A percentile compares a stretch with the other conserved stretches of the same genome.
These are phyloP conservation scores for Lepidothrix coronata DNA, from an alignment of 2,113 vertebrate genomes.

Conservation along the genomic window DNA sequence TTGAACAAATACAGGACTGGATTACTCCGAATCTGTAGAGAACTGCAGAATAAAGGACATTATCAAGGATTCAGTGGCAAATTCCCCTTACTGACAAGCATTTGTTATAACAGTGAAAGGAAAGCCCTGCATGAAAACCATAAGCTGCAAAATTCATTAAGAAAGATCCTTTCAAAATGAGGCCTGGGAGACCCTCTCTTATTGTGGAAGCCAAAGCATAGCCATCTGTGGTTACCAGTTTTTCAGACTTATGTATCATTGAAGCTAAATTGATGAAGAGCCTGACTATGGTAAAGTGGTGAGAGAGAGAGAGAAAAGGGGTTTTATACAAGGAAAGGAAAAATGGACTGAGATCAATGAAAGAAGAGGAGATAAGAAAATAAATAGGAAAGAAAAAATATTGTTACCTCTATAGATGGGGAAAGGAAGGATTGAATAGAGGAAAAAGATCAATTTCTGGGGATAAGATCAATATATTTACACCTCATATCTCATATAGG, in stretches of 20 bases:
- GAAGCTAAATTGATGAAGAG: slow-evolving; percentile 26
- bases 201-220: not conserved
- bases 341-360: not conserved
- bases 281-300: not conserved
- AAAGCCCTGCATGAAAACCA: slow-evolving; percentile 7
- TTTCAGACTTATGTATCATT: slow-evolving; percentile 4
- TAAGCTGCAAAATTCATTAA: slow-evolving; percentile 59
- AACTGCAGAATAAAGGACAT: slow-evolving; percentile 61
- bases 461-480: not conserved
- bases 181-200: not conserved
- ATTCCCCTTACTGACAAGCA: slow-evolving; percentile 28
- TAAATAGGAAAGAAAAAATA: not conserved
- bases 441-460: not conserved
- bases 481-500: not conserved
- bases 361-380: not conserved
- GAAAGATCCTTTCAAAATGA: slow-evolving; percentile 35
- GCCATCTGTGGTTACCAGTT: not conserved
- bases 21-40: slow-evolving; percentile 58
- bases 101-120: slow-evolving; percentile 38
- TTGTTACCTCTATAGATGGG: not conserved
- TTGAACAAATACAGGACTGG: slow-evolving; percentile 67
- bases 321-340: not conserved
- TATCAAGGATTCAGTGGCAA: slow-evolving; percentile 54
- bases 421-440: not conserved
- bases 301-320: not conserved